Conservation (phyloP, 2,888 invertebrate species). For the Steinernema hermaphroditum region DNA sequence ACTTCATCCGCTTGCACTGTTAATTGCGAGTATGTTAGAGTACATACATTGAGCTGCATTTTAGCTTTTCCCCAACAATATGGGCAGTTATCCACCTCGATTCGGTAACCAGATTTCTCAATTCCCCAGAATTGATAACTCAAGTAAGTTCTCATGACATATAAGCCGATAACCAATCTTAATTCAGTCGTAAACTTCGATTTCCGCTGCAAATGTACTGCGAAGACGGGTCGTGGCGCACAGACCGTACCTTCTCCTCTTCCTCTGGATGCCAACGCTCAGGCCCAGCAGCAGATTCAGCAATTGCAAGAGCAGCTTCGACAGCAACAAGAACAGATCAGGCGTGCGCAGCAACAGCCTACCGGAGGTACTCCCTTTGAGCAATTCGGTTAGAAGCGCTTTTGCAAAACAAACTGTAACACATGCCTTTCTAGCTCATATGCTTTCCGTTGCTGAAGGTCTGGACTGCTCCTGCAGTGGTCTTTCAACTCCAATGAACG, state of each 20-base stretch:
- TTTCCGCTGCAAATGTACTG: conserved; percentile 50
- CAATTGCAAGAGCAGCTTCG: conserved; percentile 59
- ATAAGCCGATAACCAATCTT: background rate
- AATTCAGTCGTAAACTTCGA: conserved; percentile 47
- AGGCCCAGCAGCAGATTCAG: conserved; percentile 63
- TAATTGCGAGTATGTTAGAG: too few relatives aligned
- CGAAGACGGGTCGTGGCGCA: conserved; percentile 40
- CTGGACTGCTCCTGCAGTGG: conserved; percentile 61
- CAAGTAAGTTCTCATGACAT: background rate
- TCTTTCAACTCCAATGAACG: conserved; percentile 27
- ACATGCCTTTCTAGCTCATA: conserved; percentile 50
- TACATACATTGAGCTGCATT: background rate
- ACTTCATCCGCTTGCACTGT: too few relatives aligned
- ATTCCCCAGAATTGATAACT: background rate
- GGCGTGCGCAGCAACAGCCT: conserved; percentile 52
- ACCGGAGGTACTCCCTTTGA: conserved; percentile 54
- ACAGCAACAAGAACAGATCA: conserved; percentile 57
- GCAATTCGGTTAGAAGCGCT: conserved; percentile 52
- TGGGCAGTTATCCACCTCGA: background rate
- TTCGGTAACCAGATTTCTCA: background rate
- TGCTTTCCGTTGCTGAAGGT: conserved; percentile 59
- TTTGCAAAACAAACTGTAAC: background rate
- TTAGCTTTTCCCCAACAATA: conserved; percentile 8
- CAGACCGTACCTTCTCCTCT: conserved; percentile 35
- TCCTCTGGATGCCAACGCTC: conserved; percentile 56